Evolutionary conservation across 2,888 invertebrate genomes (phyloP).

Genomic region (Pterostichus madidus): DNA sequence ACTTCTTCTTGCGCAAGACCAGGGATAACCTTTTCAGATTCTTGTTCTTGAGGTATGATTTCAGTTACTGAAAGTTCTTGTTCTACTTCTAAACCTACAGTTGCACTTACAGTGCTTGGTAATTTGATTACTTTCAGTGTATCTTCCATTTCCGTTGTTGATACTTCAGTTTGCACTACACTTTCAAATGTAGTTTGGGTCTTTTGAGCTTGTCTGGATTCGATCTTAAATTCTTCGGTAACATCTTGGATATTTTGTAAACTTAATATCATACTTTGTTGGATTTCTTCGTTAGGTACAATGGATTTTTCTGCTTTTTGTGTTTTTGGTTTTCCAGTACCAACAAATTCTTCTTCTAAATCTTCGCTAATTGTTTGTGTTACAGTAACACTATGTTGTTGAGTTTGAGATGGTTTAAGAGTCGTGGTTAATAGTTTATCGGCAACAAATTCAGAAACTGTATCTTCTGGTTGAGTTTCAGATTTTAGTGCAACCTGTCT

Average conservation of each 20-base stretch:
- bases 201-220: slow-evolving; percentile 69
- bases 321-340: slow-evolving; percentile 73
- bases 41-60: slow-evolving; percentile 74
- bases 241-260: slow-evolving; percentile 71
- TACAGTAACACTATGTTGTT: slow-evolving; percentile 77
- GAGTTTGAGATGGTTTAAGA: slow-evolving; percentile 72
- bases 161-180: slow-evolving; percentile 71
- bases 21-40: slow-evolving; percentile 75
- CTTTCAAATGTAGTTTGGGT: slow-evolving; percentile 72
- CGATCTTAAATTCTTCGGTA: slow-evolving; percentile 32
- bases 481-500: slow-evolving; percentile 76
- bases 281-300: slow-evolving; percentile 70
- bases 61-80: slow-evolving; percentile 75
- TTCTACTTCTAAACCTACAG: slow-evolving; percentile 69
- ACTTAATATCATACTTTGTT: slow-evolving; percentile 70
- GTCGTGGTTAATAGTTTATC: slow-evolving; percentile 69
- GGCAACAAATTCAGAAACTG: slow-evolving; percentile 70
- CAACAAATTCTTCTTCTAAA: slow-evolving; percentile 71
- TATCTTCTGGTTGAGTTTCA: slow-evolving; percentile 73
- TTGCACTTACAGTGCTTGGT: slow-evolving; percentile 59
- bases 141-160: slow-evolving; percentile 73
- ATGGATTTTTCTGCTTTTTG: slow-evolving; percentile 69
- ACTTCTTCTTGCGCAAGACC: slow-evolving; percentile 76
- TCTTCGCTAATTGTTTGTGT: slow-evolving; percentile 76
- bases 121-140: slow-evolving; percentile 69